These are phyloP conservation scores for Diplosoma virens DNA, from an alignment of 23 tunicate genomes.

Conservation along the genomic window DNA sequence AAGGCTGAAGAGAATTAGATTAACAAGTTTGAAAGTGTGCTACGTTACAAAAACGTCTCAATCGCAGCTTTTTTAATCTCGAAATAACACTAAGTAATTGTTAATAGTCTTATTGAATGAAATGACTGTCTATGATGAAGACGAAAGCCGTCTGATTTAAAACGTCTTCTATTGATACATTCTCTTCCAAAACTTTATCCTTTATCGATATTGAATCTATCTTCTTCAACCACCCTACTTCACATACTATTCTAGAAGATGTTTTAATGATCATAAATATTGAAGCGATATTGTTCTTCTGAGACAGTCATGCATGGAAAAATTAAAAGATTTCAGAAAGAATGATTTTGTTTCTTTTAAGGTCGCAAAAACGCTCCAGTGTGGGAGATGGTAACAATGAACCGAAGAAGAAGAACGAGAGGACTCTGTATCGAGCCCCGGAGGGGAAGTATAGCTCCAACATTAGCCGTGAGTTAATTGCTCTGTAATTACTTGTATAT, in stretches of 20 bases:
- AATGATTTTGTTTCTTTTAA: no score
- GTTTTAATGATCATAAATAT: not conserved
- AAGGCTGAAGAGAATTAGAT: no score
- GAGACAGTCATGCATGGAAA: not conserved
- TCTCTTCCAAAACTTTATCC: not conserved
- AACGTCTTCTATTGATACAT: not conserved
- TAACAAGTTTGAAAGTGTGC: no score
- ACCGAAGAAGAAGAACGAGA: constrained; percentile 65
- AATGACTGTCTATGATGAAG: no score
- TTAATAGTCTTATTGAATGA: no score
- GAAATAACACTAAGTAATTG: no score
- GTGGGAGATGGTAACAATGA: constrained; percentile 43
- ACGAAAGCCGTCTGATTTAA: no score
- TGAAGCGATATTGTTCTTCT: not conserved
- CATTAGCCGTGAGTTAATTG: constrained; percentile 36
- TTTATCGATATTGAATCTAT: no score
- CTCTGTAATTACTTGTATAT: not conserved
- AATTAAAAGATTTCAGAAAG: no score
- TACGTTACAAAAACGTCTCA: no score
- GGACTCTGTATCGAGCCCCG: constrained; percentile 76
- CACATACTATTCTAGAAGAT: not conserved
- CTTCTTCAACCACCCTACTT: no score
- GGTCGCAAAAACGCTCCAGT: constrained; percentile 58
- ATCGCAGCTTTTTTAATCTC: no score
- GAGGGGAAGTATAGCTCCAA: constrained; percentile 86